These are phyloP conservation scores for Struthio camelus DNA, from an alignment of 2,113 vertebrate genomes.

Conservation along the genomic window DNA sequence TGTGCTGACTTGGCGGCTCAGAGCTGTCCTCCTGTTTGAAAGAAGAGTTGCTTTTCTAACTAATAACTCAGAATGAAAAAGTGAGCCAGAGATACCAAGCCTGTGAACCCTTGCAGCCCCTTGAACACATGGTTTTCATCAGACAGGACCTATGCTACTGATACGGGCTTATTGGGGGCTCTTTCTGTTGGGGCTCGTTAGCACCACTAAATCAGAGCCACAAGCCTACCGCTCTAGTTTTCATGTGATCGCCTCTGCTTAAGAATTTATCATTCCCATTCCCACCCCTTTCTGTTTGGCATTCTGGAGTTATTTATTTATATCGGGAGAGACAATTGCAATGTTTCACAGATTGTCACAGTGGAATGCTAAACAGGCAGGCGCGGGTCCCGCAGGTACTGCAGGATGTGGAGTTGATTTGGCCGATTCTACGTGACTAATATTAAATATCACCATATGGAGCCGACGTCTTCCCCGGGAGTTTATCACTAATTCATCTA, in stretches of 20 bases:
- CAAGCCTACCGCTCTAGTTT: not conserved
- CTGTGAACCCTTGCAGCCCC: not conserved
- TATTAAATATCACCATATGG: slow-evolving; percentile 51
- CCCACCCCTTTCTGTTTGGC: slow-evolving; percentile 30
- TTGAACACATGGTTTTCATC: not conserved
- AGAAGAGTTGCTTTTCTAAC: not conserved
- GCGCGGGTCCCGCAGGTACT: not conserved
- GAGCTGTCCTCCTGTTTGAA: not conserved
- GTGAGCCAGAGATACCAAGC: not conserved
- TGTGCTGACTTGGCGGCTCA: not conserved
- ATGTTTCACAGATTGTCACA: not conserved
- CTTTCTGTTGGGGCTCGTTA: not conserved
- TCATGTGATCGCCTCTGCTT: not conserved
- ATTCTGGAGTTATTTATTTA: slow-evolving; percentile 64
- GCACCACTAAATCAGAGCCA: slow-evolving; percentile 14
- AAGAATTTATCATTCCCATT: slow-evolving; percentile 15
- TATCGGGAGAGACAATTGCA: slow-evolving; percentile 46
- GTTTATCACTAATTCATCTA: slow-evolving; percentile 62
- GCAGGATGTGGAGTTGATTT: not conserved
- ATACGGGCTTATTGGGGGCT: not conserved
- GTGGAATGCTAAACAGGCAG: slow-evolving; percentile 50
- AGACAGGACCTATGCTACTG: not conserved
- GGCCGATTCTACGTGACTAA: not conserved
- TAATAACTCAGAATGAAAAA: not conserved
- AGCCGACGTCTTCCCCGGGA: slow-evolving; percentile 29